Evolutionary conservation across 2,113 vertebrate genomes (phyloP).

Genomic region (Tapirus terrestris): DNA sequence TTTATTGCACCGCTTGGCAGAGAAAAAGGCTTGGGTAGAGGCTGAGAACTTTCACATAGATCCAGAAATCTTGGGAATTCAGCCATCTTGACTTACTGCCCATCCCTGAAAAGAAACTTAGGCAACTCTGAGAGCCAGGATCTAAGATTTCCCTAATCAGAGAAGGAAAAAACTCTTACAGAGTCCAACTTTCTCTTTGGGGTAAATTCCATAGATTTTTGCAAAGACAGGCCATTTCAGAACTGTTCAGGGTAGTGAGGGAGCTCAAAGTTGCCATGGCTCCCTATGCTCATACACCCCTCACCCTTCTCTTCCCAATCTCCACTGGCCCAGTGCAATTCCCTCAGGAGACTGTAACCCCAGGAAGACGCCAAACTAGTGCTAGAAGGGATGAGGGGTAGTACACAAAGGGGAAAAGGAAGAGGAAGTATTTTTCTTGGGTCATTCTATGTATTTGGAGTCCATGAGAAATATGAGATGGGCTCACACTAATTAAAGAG

Average conservation of each 20-base stretch:
- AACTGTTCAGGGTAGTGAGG: neutral
- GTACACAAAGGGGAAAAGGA: neutral
- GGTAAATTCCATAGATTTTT: neutral
- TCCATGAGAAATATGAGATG: neutral
- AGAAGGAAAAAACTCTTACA: neutral
- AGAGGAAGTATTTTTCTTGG: neutral
- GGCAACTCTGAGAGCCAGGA: conserved; percentile 27
- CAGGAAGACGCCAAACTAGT: neutral
- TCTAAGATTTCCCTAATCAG: conserved; percentile 37
- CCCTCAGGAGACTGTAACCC: neutral
- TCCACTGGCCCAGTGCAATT: neutral
- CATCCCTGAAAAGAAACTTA: conserved; percentile 57
- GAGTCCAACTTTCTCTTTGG: neutral
- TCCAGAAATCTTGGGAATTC: conserved; percentile 72
- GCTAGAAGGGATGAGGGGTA: no score
- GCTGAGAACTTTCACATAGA: conserved; percentile 76
- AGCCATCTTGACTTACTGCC: conserved; percentile 66
- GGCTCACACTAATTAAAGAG: neutral
- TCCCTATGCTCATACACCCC: fast-evolving
- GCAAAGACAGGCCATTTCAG: neutral
- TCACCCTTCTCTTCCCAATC: neutral
- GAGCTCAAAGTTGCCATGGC: neutral
- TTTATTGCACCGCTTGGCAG: conserved; percentile 72
- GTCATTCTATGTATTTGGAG: neutral
- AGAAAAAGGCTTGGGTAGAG: conserved; percentile 55